phyloP scores from a whole-genome alignment of 1,140 invertebrate genomes.

The Drosophila burlai region DNA sequence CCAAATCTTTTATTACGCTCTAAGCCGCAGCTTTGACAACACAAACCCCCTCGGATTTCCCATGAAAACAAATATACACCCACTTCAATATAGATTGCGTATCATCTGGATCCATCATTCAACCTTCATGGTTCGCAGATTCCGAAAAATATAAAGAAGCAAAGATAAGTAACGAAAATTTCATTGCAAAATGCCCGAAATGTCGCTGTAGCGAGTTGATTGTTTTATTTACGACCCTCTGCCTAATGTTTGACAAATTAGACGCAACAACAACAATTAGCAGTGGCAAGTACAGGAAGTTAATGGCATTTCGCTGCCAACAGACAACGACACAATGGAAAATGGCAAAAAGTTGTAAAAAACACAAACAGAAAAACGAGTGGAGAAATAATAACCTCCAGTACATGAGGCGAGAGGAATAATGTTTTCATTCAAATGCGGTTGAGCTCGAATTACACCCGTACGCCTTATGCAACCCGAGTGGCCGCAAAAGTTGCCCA shows the following conservation, averaged over 20 bases:
- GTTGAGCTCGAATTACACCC: slow-evolving; percentile 45
- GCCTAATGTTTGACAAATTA: slow-evolving; percentile 82
- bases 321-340: slow-evolving; percentile 31
- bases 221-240: slow-evolving; percentile 80
- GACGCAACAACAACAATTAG: slow-evolving; percentile 48
- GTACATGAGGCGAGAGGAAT: slow-evolving; percentile 38
- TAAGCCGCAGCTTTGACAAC: neutral
- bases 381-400: slow-evolving; percentile 51
- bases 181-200: slow-evolving; percentile 67
- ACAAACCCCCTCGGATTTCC: slow-evolving; percentile 12
- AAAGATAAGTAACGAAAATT: slow-evolving; percentile 23
- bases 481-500: slow-evolving; percentile 38
- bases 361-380: slow-evolving; percentile 10
- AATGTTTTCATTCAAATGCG: slow-evolving; percentile 60
- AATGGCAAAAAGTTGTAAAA: slow-evolving; percentile 37
- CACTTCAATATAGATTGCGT: slow-evolving; percentile 13
- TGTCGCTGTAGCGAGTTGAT: slow-evolving; percentile 74
- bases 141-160: slow-evolving; percentile 10
- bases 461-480: slow-evolving; percentile 43
- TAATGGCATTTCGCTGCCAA: slow-evolving; percentile 66
- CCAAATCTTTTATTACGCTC: slow-evolving; percentile 2
- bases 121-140: slow-evolving; percentile 42
- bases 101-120: slow-evolving; percentile 11
- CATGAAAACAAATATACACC: slow-evolving; percentile 18
- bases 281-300: slow-evolving; percentile 64